A percentile compares a stretch with the other conserved stretches of the same genome.
Evolutionary conservation across 2,888 invertebrate species (phyloP).

Genomic region (Brassicogethes aeneus): DNA sequence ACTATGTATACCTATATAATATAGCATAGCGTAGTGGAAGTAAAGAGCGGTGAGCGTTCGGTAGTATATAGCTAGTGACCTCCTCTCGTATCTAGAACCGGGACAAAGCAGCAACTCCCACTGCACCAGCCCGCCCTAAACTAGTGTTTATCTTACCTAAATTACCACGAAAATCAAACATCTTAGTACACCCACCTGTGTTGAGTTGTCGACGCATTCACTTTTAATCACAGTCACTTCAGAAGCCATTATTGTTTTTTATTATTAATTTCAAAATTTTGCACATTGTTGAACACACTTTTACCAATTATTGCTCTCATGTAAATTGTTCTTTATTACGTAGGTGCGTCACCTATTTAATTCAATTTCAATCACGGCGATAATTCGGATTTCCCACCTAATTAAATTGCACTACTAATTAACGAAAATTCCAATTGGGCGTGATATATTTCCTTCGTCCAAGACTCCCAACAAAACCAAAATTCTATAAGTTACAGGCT

Average conservation of each 20-base stretch:
- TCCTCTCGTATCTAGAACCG: constrained; percentile 26
- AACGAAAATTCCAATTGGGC: constrained; percentile 11
- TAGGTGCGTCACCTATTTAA: too few species aligned
- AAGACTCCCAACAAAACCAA: constrained; percentile 22
- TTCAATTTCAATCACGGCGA: too few species aligned
- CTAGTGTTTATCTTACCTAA: constrained; percentile 6
- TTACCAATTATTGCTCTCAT: too few species aligned
- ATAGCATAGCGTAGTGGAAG: too few species aligned
- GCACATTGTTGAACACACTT: too few species aligned
- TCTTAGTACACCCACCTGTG: constrained; percentile 26
- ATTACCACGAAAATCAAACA: constrained; percentile 11
- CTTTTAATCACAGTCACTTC: constrained; percentile 28
- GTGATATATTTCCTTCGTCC: constrained; percentile 18
- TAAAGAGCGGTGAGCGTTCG: too few species aligned
- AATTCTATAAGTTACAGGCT: constrained; percentile 34
- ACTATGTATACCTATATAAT: too few species aligned
- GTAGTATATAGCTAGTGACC: too few species aligned
- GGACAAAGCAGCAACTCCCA: constrained; percentile 28
- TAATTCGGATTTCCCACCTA: too few species aligned
- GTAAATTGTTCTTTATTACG: too few species aligned
- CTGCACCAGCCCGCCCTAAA: constrained; percentile 27
- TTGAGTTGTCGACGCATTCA: constrained; percentile 31
- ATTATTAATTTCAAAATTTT: too few species aligned
- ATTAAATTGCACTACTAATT: constrained; percentile 4
- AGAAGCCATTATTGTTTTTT: constrained; percentile 23